These are phyloP conservation scores for Adineta ricciae DNA, from an alignment of 2,888 invertebrate genomes.

Conservation along the genomic window DNA sequence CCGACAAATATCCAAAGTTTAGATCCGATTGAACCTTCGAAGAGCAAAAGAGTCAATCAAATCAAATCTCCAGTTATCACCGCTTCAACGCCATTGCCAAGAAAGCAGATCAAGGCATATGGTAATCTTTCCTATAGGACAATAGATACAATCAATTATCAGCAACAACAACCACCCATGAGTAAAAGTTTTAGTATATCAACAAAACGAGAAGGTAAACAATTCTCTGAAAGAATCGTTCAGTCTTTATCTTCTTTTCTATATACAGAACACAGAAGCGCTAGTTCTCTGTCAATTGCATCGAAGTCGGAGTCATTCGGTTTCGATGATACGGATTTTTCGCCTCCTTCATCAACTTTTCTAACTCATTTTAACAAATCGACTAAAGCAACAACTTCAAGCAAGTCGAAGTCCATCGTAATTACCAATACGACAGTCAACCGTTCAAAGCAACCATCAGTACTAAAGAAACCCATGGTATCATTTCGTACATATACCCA, in stretches of 20 bases:
- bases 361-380: not conserved
- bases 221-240: not conserved
- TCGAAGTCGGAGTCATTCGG: not conserved
- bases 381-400: not conserved
- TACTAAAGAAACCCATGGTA: not conserved
- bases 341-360: not conserved
- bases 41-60: not conserved
- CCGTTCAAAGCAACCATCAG: not conserved
- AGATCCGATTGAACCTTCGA: not conserved
- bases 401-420: not conserved
- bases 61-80: not conserved
- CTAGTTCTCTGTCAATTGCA: not conserved
- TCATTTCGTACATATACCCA: not conserved
- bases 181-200: constrained; percentile 11
- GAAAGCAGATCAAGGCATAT: not conserved
- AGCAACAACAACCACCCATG: not conserved
- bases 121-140: not conserved
- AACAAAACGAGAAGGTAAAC: not conserved
- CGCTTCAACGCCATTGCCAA: constrained; percentile 1
- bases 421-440: not conserved
- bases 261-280: not conserved
- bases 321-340: not conserved
- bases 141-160: not conserved
- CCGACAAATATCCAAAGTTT: not conserved
- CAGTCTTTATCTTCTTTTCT: not conserved